These are phyloP conservation scores for Bicyclus anynana DNA, from an alignment of 1,140 invertebrate species.

Conservation along the genomic window DNA sequence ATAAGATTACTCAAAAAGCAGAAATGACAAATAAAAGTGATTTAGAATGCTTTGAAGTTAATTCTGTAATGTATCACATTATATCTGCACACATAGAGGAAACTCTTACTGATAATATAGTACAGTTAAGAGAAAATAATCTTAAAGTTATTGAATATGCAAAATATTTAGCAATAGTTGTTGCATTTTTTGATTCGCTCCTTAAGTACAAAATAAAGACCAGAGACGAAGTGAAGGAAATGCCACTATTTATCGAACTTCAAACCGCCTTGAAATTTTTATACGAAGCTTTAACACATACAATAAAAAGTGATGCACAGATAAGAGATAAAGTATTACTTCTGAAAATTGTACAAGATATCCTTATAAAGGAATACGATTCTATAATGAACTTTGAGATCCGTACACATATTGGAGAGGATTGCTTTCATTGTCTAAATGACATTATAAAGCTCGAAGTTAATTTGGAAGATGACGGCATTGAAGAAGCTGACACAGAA, in stretches of 20 bases:
- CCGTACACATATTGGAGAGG: constrained; percentile 36
- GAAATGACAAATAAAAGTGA: background rate
- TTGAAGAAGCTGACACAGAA: constrained; percentile 44
- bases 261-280: constrained; percentile 34
- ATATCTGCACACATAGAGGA: constrained; percentile 35
- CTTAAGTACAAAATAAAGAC: constrained; percentile 33
- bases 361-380: constrained; percentile 46
- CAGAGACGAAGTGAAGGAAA: constrained; percentile 20
- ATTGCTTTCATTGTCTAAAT: constrained; percentile 50
- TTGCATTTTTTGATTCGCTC: constrained; percentile 40
- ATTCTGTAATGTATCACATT: constrained; percentile 29
- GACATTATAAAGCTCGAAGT: constrained; percentile 40
- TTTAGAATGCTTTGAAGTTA: constrained; percentile 30
- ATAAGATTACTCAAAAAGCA: constrained; percentile 21
- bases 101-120: constrained; percentile 21
- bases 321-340: constrained; percentile 39
- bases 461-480: constrained; percentile 34
- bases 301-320: constrained; percentile 34
- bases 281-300: constrained; percentile 27
- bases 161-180: constrained; percentile 36
- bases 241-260: constrained; percentile 24
- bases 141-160: constrained; percentile 28
- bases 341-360: constrained; percentile 34
- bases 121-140: constrained; percentile 27
- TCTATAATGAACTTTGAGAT: constrained; percentile 32